These are phyloP conservation scores for Neodon shergylaensis DNA, from an alignment of 2,113 vertebrate species.

Conservation along the genomic window DNA sequence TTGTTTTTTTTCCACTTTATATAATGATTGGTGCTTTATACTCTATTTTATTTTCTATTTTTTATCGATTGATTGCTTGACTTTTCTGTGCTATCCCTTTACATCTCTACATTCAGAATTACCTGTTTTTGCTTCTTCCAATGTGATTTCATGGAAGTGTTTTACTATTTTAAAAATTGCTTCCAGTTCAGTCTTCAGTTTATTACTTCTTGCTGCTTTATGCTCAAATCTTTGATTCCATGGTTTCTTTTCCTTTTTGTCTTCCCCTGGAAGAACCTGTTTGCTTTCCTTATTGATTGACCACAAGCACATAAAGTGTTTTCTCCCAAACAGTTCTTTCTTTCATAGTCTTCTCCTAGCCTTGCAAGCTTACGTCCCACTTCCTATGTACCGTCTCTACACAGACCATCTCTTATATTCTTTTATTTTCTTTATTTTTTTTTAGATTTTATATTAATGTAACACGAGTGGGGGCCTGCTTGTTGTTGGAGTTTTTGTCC, in stretches of 20 bases:
- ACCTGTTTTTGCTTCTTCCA: neutral
- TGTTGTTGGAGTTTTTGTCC: no score
- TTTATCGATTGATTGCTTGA: slow-evolving; percentile 4
- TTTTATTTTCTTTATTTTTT: neutral
- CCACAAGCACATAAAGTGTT: neutral
- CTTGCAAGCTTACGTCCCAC: neutral
- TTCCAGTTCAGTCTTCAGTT: neutral
- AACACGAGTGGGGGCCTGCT: no score
- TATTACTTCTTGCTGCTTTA: neutral
- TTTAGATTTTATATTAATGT: neutral
- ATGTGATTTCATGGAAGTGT: neutral
- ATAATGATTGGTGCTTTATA: neutral
- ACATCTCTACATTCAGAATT: neutral
- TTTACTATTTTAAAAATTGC: slow-evolving; percentile 36
- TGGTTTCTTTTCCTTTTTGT: neutral
- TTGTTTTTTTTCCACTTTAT: neutral
- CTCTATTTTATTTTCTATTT: neutral
- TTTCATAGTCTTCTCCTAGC: neutral
- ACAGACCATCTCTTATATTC: neutral
- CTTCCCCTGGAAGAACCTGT: neutral
- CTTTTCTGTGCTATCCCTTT: neutral
- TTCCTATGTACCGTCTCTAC: neutral
- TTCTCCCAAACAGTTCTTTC: slow-evolving; percentile 19
- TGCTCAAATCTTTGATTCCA: slow-evolving; percentile 2
- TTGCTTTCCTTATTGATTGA: slow-evolving; percentile 28